Percentiles rank a stretch among this genome's conserved stretches.
phyloP scores from a whole-genome alignment of 2,113 vertebrate species.

The Perccottus glenii region DNA sequence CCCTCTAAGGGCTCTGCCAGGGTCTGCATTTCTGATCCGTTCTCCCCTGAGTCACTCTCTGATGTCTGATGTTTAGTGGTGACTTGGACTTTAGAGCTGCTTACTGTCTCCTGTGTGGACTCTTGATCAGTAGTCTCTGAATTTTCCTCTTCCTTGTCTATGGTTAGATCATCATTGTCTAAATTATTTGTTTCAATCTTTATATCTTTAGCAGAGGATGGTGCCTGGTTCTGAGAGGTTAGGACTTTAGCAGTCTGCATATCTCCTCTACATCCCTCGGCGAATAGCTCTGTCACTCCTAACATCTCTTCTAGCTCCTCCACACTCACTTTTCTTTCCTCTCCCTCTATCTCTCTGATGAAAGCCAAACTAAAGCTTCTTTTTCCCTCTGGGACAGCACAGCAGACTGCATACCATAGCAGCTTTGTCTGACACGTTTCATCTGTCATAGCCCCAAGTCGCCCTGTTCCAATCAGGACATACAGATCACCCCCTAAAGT shows the following conservation, averaged over 20 bases:
- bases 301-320: conserved; percentile 71
- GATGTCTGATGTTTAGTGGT: conserved; percentile 1
- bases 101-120: background rate
- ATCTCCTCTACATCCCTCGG: conserved; percentile 62
- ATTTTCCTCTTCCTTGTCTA: background rate
- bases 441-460: conserved; percentile 26
- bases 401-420: conserved; percentile 78
- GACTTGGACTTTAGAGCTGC: background rate
- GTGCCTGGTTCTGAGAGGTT: conserved; percentile 14
- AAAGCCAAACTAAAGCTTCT: conserved; percentile 67
- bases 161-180: conserved; percentile 10
- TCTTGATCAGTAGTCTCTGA: conserved; percentile 12
- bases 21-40: background rate
- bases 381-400: conserved; percentile 54
- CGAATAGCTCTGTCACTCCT: conserved; percentile 70
- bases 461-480: conserved; percentile 67
- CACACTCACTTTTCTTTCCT: conserved; percentile 60
- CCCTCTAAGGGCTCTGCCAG: conserved; percentile 8
- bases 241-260: conserved; percentile 16
- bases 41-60: conserved; percentile 2
- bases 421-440: conserved; percentile 47
- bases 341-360: conserved; percentile 52
- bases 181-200: background rate
- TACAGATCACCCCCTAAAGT: conserved; percentile 68
- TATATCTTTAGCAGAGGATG: conserved; percentile 13